Evolutionary conservation across 2,113 vertebrate species (phyloP), one percentile per base, ranked within the genome.

Genomic region (Variabilichromis moorii): DNA sequence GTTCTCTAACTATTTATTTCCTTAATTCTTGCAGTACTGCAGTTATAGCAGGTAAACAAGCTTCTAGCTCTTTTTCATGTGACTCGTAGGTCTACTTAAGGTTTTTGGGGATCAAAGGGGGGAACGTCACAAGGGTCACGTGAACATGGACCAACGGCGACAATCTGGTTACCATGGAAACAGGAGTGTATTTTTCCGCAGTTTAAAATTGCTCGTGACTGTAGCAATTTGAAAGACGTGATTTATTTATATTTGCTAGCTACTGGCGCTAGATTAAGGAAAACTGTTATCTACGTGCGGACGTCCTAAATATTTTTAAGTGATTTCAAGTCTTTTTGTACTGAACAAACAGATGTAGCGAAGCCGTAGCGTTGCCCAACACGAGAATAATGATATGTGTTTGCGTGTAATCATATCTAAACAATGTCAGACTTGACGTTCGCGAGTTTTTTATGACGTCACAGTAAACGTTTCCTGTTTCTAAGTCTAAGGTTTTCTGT

Each of bases 121-220:
- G 21, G 11, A 0, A 26, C 3, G 3, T 57, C 21, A 14, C 54
- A 13, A 26, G 1, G 50, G 11, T 55, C 21, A 55, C 11, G 6
- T 26, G 21, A 55, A 13, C 1, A 13, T 14, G 54, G 11, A 26
- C 21, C 54, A 24, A 55, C 1, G 1, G 21, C 11, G 0, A 24
- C 53, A 54, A 2, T 13, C 11, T 26, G 11, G 53, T 55, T 55
- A 55, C 53, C 53, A 55, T 55, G 53, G 21, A 13, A 55, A 55
- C 54, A 8, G 54, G 8, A 13, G 54, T 55, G 53, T 55, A 24
- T 55, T 55, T 55, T 55, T 13, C 21, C 4, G 3, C 54, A 16
- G 13, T 59, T 31, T 31, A 59, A 59, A 59, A 59, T 14, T 59
- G 26, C 55, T 59, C 5, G 8, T 16, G 13, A 59, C 55, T 9